These are phyloP conservation scores for Seira sanloemensis DNA, from an alignment of 2,888 invertebrate genomes.

Conservation along the genomic window DNA sequence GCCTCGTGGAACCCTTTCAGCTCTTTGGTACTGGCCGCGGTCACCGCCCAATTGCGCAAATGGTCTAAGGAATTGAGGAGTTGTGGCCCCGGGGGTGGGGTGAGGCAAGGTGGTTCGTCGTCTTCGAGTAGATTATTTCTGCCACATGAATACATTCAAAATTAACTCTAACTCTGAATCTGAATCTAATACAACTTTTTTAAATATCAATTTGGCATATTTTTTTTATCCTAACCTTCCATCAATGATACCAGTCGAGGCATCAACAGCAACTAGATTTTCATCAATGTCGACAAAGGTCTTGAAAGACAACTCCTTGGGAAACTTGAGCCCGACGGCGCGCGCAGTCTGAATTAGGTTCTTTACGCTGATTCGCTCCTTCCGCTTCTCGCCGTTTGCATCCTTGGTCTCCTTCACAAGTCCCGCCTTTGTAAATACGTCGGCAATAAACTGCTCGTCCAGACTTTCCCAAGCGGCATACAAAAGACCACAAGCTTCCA, in stretches of 20 bases:
- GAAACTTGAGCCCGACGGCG: conserved; percentile 13
- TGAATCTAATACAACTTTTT: neutral
- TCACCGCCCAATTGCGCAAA: conserved; percentile 31
- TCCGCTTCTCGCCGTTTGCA: neutral
- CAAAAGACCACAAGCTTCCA: conserved; percentile 35
- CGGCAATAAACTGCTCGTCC: neutral
- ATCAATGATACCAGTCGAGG: conserved; percentile 11
- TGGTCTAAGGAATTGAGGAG: conserved; percentile 22
- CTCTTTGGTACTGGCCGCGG: neutral
- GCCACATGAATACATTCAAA: too few species aligned
- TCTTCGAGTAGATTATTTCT: conserved; percentile 18
- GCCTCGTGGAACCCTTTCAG: conserved; percentile 27
- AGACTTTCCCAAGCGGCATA: conserved; percentile 26
- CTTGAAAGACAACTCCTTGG: conserved; percentile 31
- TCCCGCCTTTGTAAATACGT: conserved; percentile 14
- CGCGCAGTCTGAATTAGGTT: conserved; percentile 21
- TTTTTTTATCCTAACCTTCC: neutral
- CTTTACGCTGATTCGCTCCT: neutral
- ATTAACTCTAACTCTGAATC: too few species aligned
- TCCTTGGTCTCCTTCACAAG: neutral
- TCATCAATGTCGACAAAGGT: conserved; percentile 22
- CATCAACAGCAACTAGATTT: conserved; percentile 30
- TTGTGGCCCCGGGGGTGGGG: neutral
- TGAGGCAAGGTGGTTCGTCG: neutral
- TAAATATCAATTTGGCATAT: neutral